Evolutionary conservation across 2,888 invertebrate species (phyloP).

Genomic region (Podotricha telesiphe): DNA sequence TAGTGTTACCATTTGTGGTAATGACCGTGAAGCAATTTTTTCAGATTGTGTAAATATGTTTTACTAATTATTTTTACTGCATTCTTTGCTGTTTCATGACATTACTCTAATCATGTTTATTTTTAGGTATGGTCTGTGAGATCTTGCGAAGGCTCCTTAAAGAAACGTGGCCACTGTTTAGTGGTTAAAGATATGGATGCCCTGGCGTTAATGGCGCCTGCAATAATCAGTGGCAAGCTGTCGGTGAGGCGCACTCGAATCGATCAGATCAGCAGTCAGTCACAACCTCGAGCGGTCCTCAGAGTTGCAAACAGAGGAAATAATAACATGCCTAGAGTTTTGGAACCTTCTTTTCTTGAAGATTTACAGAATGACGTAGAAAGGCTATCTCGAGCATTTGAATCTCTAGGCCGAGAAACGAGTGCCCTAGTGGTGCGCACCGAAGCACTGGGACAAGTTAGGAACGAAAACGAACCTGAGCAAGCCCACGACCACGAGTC

Average conservation of each 20-base stretch:
- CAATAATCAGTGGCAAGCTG: constrained; percentile 64
- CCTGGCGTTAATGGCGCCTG: constrained; percentile 60
- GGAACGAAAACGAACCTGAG: constrained; percentile 28
- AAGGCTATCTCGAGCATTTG: constrained; percentile 67
- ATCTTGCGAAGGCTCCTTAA: constrained; percentile 75
- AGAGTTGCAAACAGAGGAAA: constrained; percentile 70
- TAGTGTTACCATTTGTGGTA: constrained; percentile 74
- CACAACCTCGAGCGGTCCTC: constrained; percentile 72
- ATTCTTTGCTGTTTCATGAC: background rate
- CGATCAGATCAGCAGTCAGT: constrained; percentile 58
- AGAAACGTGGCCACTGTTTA: constrained; percentile 70
- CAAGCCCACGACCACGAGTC: constrained; percentile 36
- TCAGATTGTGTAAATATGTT: constrained; percentile 70
- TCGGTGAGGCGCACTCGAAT: constrained; percentile 64
- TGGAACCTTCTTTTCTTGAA: constrained; percentile 57
- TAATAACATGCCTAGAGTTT: constrained; percentile 33
- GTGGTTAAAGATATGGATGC: constrained; percentile 65
- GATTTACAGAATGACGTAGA: constrained; percentile 69
- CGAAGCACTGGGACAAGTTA: constrained; percentile 58
- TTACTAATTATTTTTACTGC: background rate
- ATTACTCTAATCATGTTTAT: constrained; percentile 5
- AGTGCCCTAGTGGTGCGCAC: constrained; percentile 58
- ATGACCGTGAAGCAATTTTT: constrained; percentile 78
- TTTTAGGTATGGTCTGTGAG: constrained; percentile 74
- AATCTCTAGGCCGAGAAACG: constrained; percentile 66